Evolutionary conservation across 2,888 invertebrate species (phyloP).

Genomic region (Pollenia griseotomentosa): DNA sequence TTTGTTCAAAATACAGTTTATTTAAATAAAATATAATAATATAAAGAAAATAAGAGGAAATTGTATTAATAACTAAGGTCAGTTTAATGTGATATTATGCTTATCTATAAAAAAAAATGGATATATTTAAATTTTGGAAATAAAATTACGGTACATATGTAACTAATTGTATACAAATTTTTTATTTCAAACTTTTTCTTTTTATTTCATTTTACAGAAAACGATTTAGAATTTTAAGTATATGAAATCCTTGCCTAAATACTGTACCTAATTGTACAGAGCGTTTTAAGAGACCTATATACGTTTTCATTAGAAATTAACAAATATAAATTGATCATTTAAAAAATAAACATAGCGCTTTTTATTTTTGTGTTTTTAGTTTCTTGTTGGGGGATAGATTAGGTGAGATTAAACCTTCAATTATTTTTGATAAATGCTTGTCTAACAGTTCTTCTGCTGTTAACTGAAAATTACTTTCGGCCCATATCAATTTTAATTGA

Average conservation of each 20-base stretch:
- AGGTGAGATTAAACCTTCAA: conserved; percentile 75
- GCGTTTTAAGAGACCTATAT: conserved; percentile 86
- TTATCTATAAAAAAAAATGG: conserved; percentile 94
- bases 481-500: conserved; percentile 91
- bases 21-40: no score
- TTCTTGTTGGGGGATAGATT: conserved; percentile 76
- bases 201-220: conserved; percentile 71
- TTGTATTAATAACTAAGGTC: conserved; percentile 83
- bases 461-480: conserved; percentile 90
- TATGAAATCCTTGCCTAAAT: conserved; percentile 88
- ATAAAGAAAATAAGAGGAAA: no score
- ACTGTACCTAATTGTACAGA: conserved; percentile 89
- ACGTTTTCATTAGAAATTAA: conserved; percentile 67
- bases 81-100: conserved; percentile 93
- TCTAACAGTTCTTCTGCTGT: conserved; percentile 88
- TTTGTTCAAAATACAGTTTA: no score
- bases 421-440: conserved; percentile 80
- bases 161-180: conserved; percentile 76
- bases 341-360: not conserved
- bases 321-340: not conserved
- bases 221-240: conserved; percentile 85
- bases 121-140: conserved; percentile 95
- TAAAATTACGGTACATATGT: conserved; percentile 87
- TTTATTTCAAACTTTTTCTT: conserved; percentile 16
- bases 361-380: conserved; percentile 37